A percentile compares a stretch with the other conserved stretches of the same genome.
Conservation (phyloP, 1,140 invertebrate species). For the Formica selysi region DNA sequence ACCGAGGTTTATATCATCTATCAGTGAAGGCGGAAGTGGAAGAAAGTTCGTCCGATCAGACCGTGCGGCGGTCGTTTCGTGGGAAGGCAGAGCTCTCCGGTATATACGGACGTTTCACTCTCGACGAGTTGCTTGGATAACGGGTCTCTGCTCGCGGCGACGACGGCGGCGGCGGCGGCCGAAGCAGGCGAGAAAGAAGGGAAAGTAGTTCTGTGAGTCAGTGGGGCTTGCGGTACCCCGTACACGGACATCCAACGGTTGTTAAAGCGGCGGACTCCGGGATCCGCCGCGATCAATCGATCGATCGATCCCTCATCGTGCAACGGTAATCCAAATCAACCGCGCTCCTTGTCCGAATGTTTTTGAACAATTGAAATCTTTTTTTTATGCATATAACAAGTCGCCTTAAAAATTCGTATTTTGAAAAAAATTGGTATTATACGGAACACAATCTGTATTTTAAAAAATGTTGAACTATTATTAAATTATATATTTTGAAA, state of each 20-base stretch:
- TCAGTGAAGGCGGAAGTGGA: slow-evolving; percentile 33
- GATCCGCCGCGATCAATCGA: slow-evolving; percentile 40
- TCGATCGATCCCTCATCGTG: slow-evolving; percentile 40
- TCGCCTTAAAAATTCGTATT: not conserved
- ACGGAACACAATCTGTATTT: not conserved
- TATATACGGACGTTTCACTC: slow-evolving; percentile 81
- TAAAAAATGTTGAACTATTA: not conserved
- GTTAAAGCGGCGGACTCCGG: slow-evolving; percentile 63
- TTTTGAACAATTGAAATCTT: not conserved
- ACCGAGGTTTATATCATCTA: not conserved
- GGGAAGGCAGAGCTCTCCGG: slow-evolving; percentile 67
- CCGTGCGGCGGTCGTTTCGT: slow-evolving; percentile 59
- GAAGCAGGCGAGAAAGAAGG: slow-evolving; percentile 80
- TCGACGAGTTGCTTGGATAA: slow-evolving; percentile 83
- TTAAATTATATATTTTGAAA: not conserved
- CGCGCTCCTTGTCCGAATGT: not conserved
- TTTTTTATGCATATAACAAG: not conserved
- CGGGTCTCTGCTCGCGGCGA: slow-evolving; percentile 78
- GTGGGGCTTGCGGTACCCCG: slow-evolving; percentile 83
- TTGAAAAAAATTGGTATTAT: not conserved
- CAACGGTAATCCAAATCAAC: slow-evolving; percentile 67
- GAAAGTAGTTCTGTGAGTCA: slow-evolving; percentile 86
- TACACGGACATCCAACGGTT: slow-evolving; percentile 71
- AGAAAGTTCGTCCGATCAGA: slow-evolving; percentile 37
- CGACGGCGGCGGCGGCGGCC: slow-evolving; percentile 2